Evolutionary conservation across 2,888 invertebrate species (phyloP), one percentile per base, ranked within the genome.

Genomic region (Toxonevra muliebris): DNA sequence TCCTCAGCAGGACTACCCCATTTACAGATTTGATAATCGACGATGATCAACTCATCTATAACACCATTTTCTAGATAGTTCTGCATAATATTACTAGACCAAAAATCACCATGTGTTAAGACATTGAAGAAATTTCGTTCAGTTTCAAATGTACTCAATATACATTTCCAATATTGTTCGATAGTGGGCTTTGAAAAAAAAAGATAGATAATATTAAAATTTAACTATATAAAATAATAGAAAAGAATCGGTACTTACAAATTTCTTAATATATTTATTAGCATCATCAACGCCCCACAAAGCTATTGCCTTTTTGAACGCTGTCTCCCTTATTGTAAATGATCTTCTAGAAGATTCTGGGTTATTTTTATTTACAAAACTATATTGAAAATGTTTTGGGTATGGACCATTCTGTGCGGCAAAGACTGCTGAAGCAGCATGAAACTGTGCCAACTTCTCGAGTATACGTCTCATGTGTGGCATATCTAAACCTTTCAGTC

Each of bases 41-140:
- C 64, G 66, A 2, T 61, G 66, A 74, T 81, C 80, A 1, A 78
- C 74, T 17, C 76, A 30, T 74, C 69, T 0, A 83, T 65, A 3
- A 70, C 57, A 1, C 79, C 80, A 57, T 73, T 19, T 0, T 75
- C 65, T 3, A 73, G 58, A 66, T 80, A 78, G 40, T 72, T 77
- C 59, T 76, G 78, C 82, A 83, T 84, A 1, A 83, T 68, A 45
- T 83, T 83, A 59, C 82, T 82, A 0, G 77, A 76, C 84, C 83
- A 83, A 53, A 80, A 80, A 66, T 84, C 83, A 0, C 82, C 82
- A 60, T 83, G 84, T 48, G 71, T 81, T 0, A 84, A 66, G 0
- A 81, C 81, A 66, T 79, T 76, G 13, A 84, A 81, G 0, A 72
- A 74, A 15, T 67, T 59, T 0, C 72, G 67, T 61, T 75, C 69